These are phyloP conservation scores for Hetaerina titia DNA, from an alignment of 2,888 invertebrate species.

Conservation along the genomic window DNA sequence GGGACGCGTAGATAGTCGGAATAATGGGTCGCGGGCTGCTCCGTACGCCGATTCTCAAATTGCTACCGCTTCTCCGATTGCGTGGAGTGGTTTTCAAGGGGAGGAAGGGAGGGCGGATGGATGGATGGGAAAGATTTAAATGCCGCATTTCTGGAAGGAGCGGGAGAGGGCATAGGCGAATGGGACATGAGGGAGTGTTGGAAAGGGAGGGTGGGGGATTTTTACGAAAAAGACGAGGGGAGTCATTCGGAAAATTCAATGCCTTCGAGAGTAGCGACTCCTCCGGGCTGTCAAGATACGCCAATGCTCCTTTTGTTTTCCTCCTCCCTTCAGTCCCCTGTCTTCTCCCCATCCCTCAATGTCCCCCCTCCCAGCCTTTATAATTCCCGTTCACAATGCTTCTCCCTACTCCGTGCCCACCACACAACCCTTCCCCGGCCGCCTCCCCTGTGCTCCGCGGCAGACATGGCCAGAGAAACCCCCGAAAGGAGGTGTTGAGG, in stretches of 20 bases:
- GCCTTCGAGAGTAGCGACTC: neutral
- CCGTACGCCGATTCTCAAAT: neutral
- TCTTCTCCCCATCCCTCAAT: neutral
- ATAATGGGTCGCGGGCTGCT: too few species aligned
- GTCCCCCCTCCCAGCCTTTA: neutral
- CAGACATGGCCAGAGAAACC: neutral
- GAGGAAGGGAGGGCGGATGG: neutral
- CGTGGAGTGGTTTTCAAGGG: neutral
- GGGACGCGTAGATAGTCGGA: too few species aligned
- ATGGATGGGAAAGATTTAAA: neutral
- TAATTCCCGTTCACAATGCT: constrained; percentile 10
- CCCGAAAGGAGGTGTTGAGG: neutral
- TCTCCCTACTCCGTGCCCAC: neutral
- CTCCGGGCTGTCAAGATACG: constrained; percentile 1
- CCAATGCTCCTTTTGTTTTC: constrained; percentile 41
- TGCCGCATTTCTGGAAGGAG: neutral
- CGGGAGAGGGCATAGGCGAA: neutral
- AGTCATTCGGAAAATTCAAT: constrained; percentile 65
- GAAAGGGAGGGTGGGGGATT: neutral
- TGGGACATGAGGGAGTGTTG: neutral
- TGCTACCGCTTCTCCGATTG: neutral
- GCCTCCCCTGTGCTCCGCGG: too few species aligned
- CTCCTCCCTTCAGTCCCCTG: too few species aligned
- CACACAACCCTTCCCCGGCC: neutral
- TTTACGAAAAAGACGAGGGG: constrained; percentile 28